Base-by-base conservation (phyloP, 2,797 vertebrate species). In the Bufotes viridis region DNA sequence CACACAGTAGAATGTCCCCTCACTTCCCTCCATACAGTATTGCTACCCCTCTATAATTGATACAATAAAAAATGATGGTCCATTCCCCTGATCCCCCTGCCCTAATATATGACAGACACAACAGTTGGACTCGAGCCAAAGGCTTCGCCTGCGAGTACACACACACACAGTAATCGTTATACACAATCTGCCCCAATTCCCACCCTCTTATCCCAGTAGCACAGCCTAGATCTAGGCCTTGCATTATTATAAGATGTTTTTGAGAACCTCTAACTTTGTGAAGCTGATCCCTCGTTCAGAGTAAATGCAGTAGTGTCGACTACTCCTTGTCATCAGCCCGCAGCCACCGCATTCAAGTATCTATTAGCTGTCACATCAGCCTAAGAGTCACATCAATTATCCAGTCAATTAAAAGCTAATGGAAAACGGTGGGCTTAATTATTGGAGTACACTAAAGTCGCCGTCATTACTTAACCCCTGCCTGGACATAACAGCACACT, bases 341-440 rank as follows among this genome's bases (percentile, higher is more conserved):
- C 82, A 84, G 42, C 29, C 83, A 55, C 42, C 74, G 20, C 42
- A 75, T 87, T 29, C 78, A 78, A 78, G 70, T 29, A 57, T 87
- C 80, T 83, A 87, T 82, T 87, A 82, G 61, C 58, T 87, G 80
- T 83, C 72, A 76, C 42, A 26, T 58, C n/a, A 83, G 72, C 80
- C 67, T 83, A 80, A 80, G 49, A 83, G 80, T 87, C 86, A 75
- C 87, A 87, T 78, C 81, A 76, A 76, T 87, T 87, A 82, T 78
- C 58, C 58, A 82, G 42, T 78, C 87, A 78, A 87, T 87, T 87
- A 87, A 82, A 61, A 67, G 81, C 86, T 78, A 82, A 67, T 57
- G 81, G 87, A 76, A 82, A 83, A 34, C 26, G 53, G 70, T 82
- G 53, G 80, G 70, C 61, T 82, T 87, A 83, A 87, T 83, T 87